These are phyloP conservation scores for Luffia ferchaultella DNA, from an alignment of 2,888 invertebrate species.

Conservation along the genomic window DNA sequence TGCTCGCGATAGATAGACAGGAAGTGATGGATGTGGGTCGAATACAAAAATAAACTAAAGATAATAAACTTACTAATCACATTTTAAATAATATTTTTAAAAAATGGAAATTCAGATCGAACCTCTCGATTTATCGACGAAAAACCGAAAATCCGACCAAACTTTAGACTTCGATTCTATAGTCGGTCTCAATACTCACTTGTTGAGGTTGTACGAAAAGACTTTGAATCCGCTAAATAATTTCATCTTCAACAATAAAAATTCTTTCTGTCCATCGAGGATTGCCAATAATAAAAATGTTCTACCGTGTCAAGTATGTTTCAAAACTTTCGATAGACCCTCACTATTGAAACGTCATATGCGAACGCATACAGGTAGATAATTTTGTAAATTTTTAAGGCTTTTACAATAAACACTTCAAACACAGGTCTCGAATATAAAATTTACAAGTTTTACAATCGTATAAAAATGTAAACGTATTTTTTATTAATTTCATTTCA, in stretches of 20 bases:
- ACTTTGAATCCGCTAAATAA: constrained; percentile 19
- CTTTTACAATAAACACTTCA: too few relatives aligned
- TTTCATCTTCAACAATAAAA: constrained; percentile 22
- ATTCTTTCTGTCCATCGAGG: constrained; percentile 19
- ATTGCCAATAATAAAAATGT: constrained; percentile 32
- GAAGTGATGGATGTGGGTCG: too few relatives aligned
- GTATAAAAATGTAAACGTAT: neutral
- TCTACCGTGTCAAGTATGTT: constrained; percentile 68
- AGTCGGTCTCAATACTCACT: constrained; percentile 43
- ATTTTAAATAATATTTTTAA: too few relatives aligned
- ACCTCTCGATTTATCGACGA: constrained; percentile 46
- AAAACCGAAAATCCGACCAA: constrained; percentile 24
- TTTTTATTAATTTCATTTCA: neutral
- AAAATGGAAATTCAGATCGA: constrained; percentile 44
- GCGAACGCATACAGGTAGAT: constrained; percentile 72
- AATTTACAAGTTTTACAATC: too few relatives aligned
- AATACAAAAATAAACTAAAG: too few relatives aligned
- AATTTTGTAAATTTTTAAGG: neutral
- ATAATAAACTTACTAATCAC: too few relatives aligned
- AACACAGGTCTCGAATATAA: neutral
- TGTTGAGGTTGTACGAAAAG: constrained; percentile 47
- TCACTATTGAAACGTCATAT: constrained; percentile 72
- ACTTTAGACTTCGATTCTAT: constrained; percentile 44
- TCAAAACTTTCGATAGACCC: constrained; percentile 74
- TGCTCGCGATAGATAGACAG: too few relatives aligned